Evolutionary conservation across 2,113 vertebrate genomes (phyloP).

Genomic region (Agapornis roseicollis): DNA sequence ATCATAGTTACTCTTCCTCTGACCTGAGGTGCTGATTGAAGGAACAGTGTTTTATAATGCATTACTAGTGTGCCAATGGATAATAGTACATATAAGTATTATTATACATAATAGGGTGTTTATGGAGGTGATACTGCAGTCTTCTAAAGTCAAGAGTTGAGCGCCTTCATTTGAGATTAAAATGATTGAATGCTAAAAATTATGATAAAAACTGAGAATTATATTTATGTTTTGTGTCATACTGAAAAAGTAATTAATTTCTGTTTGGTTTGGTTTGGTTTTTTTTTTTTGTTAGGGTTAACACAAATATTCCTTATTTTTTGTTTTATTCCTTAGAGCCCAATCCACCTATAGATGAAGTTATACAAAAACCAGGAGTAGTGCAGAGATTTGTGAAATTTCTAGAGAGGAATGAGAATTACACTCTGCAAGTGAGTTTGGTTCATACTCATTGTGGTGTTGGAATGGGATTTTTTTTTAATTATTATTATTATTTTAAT

Average conservation of each 20-base stretch:
- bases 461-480: neutral
- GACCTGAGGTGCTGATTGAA: neutral
- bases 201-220: neutral
- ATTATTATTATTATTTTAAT: neutral
- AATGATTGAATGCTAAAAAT: neutral
- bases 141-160: neutral
- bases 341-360: conserved; percentile 94
- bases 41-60: neutral
- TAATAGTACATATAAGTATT: neutral
- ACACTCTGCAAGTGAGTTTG: conserved; percentile 85
- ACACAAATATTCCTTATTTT: neutral
- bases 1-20: neutral
- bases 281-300: neutral
- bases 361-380: conserved; percentile 88
- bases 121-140: neutral
- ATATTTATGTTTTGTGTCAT: neutral
- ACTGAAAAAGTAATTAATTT: neutral
- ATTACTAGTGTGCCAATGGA: neutral
- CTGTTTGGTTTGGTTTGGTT: neutral
- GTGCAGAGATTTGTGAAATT: conserved; percentile 92
- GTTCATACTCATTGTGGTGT: neutral
- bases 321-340: conserved; percentile 78
- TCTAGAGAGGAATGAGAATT: conserved; percentile 88
- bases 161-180: neutral
- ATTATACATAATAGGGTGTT: neutral